phyloP scores from a whole-genome alignment of 2,797 vertebrate genomes.

The Alosa sapidissima region DNA sequence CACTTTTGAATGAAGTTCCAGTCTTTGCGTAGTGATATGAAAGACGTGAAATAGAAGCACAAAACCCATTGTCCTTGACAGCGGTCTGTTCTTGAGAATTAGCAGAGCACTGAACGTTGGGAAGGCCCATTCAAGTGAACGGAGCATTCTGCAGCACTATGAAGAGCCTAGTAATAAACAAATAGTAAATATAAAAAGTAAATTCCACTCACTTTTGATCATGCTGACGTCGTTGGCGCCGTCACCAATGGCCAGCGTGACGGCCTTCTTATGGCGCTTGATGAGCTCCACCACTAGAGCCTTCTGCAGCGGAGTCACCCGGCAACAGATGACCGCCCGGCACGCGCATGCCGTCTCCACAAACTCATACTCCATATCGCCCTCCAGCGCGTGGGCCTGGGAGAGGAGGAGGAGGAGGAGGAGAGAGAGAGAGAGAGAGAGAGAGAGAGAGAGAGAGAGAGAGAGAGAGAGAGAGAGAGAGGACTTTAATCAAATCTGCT shows the following conservation, averaged over 20 bases:
- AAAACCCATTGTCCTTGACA: no score
- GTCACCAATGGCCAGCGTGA: constrained; percentile 91
- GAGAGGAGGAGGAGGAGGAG: not conserved
- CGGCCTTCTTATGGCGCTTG: constrained; percentile 91
- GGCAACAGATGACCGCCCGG: constrained; percentile 92
- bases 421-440: not conserved
- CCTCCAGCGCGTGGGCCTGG: constrained; percentile 90
- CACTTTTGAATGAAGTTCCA: no score
- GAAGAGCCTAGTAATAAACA: no score
- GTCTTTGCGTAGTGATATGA: no score
- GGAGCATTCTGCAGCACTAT: no score
- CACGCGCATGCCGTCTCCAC: constrained; percentile 85
- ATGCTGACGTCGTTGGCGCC: constrained; percentile 96
- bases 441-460: not conserved
- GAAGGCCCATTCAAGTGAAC: no score
- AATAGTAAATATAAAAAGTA: no score
- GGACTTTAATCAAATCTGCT: not conserved
- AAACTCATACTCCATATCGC: constrained; percentile 91
- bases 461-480: not conserved
- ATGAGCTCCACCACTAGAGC: constrained; percentile 95
- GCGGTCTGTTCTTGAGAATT: no score
- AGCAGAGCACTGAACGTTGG: no score
- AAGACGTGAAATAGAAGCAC: no score
- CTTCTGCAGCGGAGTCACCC: constrained; percentile 93
- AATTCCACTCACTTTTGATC: constrained; percentile 88